Conservation (phyloP, 1,140 invertebrate genomes). For the Drosophila seguyi region DNA sequence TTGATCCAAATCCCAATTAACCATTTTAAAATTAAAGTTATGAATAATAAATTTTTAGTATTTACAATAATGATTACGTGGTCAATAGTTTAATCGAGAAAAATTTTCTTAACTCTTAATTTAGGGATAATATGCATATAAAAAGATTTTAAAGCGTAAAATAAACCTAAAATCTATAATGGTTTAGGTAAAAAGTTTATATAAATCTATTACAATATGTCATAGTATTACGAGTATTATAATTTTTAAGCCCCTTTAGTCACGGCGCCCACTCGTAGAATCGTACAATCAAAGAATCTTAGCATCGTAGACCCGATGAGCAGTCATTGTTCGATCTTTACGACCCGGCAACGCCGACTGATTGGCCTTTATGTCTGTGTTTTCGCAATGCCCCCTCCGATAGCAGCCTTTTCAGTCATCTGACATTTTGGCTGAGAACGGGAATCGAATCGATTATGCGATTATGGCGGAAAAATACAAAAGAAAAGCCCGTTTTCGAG, state of each 20-base stretch:
- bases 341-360: conserved; percentile 44
- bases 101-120: too few species aligned
- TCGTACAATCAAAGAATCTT: conserved; percentile 9
- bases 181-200: too few species aligned
- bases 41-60: too few species aligned
- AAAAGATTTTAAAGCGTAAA: too few species aligned
- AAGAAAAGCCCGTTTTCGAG: conserved; percentile 20
- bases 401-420: conserved; percentile 15
- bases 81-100: too few species aligned
- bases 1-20: background rate
- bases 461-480: conserved; percentile 40
- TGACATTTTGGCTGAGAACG: conserved; percentile 4
- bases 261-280: background rate
- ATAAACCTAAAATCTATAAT: too few species aligned
- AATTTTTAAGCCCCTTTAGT: background rate
- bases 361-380: conserved; percentile 55
- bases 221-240: too few species aligned
- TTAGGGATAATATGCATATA: too few species aligned
- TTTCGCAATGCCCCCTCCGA: conserved; percentile 36
- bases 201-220: too few species aligned
- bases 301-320: conserved; percentile 41
- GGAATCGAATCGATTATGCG: conserved; percentile 7
- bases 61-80: too few species aligned
- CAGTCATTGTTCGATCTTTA: conserved; percentile 54
- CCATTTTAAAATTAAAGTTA: background rate